Conservation (phyloP, 2,888 invertebrate genomes). For the Abrostola triplasia region DNA sequence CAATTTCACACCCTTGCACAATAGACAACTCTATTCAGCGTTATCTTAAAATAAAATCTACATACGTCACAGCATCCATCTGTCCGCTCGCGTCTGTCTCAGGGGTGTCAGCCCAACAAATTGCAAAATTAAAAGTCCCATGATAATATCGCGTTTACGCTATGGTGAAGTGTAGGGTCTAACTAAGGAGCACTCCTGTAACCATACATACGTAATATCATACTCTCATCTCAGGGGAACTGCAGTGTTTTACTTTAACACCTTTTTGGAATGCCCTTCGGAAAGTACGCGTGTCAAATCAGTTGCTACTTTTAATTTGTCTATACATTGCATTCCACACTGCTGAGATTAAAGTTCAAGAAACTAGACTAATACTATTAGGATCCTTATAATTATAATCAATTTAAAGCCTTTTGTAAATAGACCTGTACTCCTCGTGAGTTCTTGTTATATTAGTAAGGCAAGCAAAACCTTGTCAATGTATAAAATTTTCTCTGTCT, state of each 20-base stretch:
- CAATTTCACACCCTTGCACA: constrained; percentile 52
- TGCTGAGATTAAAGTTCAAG: no score
- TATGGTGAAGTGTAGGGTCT: constrained; percentile 38
- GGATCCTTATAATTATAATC: neutral
- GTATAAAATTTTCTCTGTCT: no score
- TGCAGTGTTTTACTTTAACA: constrained; percentile 1
- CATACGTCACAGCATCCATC: constrained; percentile 71
- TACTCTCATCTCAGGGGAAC: constrained; percentile 15
- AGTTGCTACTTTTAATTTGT: no score
- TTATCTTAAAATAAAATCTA: constrained; percentile 76
- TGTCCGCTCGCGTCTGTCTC: constrained; percentile 62
- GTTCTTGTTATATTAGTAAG: no score
- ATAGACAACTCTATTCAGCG: constrained; percentile 51
- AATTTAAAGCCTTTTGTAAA: neutral
- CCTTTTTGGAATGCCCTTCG: neutral
- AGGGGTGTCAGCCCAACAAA: constrained; percentile 73
- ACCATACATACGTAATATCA: constrained; percentile 34
- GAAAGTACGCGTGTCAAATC: neutral
- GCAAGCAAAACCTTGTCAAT: no score
- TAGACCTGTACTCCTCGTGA: neutral
- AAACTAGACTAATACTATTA: no score
- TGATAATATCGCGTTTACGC: constrained; percentile 67
- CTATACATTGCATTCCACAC: no score
- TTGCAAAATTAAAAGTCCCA: constrained; percentile 86
- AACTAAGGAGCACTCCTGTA: constrained; percentile 22